phyloP scores from a whole-genome alignment of 2,797 vertebrate species.

The Tauraco hartlaubi region DNA sequence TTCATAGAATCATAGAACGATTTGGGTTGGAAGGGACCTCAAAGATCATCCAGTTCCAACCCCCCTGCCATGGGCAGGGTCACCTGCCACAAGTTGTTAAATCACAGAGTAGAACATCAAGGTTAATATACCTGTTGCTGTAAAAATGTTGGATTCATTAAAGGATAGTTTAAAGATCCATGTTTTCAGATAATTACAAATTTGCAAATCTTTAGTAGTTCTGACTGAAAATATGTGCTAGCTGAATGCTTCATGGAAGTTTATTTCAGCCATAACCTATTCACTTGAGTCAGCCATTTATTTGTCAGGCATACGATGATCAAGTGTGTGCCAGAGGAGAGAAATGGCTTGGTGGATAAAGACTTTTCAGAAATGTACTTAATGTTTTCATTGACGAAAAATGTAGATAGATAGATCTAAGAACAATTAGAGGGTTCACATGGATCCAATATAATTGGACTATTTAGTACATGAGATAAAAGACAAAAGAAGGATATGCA shows the following conservation, averaged over 20 bases:
- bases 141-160: neutral
- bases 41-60: too few species aligned
- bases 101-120: neutral
- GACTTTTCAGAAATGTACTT: neutral
- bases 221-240: neutral
- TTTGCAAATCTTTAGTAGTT: neutral
- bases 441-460: neutral
- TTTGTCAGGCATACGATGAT: neutral
- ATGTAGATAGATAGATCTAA: neutral
- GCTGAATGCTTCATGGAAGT: neutral
- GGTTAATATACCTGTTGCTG: neutral
- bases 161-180: neutral
- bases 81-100: neutral
- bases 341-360: neutral
- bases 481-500: neutral
- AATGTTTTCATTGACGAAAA: neutral
- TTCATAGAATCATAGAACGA: too few species aligned
- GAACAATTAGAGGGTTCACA: neutral
- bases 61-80: too few species aligned
- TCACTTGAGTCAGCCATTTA: neutral
- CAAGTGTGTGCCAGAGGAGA: neutral
- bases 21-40: too few species aligned
- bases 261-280: neutral
- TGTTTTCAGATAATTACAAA: neutral
- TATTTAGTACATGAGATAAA: neutral